These are phyloP conservation scores for Agriopis aurantiaria DNA, from an alignment of 2,888 invertebrate species.

Conservation along the genomic window DNA sequence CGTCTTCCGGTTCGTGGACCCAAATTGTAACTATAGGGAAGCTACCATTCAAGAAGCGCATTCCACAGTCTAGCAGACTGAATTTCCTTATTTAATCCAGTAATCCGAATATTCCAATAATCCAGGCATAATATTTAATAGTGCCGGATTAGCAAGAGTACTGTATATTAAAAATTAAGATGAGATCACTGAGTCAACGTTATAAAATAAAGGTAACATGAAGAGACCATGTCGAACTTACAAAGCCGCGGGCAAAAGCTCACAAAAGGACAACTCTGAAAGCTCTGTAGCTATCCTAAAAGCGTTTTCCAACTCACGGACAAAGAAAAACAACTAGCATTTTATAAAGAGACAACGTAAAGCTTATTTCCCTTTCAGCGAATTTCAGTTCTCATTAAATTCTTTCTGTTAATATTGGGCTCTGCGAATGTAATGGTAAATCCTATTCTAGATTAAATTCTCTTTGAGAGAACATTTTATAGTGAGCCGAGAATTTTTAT, in stretches of 20 bases:
- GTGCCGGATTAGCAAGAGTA: no score
- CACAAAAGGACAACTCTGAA: slow-evolving; percentile 23
- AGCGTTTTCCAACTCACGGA: slow-evolving; percentile 21
- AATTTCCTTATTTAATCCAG: no score
- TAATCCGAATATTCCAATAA: no score
- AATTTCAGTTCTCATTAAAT: slow-evolving; percentile 42
- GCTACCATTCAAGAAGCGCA: no score
- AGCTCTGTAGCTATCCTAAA: slow-evolving; percentile 12
- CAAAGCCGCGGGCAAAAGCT: slow-evolving; percentile 19
- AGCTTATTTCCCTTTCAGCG: slow-evolving; percentile 22
- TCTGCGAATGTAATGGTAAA: slow-evolving; percentile 37
- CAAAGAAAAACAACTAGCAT: slow-evolving; percentile 23
- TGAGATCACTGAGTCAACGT: no score
- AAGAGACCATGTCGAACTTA: slow-evolving; percentile 16
- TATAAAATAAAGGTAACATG: background rate
- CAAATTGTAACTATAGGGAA: no score
- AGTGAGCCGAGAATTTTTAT: slow-evolving; percentile 34
- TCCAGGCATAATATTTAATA: no score
- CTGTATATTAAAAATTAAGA: no score
- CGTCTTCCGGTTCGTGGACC: no score
- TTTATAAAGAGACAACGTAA: slow-evolving; percentile 29
- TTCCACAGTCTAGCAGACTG: no score
- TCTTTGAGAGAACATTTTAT: slow-evolving; percentile 38
- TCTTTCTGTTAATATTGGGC: slow-evolving; percentile 35
- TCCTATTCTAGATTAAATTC: slow-evolving; percentile 39